These are phyloP conservation scores for Zosterops japonicus DNA, from an alignment of 2,113 vertebrate species.

Conservation along the genomic window DNA sequence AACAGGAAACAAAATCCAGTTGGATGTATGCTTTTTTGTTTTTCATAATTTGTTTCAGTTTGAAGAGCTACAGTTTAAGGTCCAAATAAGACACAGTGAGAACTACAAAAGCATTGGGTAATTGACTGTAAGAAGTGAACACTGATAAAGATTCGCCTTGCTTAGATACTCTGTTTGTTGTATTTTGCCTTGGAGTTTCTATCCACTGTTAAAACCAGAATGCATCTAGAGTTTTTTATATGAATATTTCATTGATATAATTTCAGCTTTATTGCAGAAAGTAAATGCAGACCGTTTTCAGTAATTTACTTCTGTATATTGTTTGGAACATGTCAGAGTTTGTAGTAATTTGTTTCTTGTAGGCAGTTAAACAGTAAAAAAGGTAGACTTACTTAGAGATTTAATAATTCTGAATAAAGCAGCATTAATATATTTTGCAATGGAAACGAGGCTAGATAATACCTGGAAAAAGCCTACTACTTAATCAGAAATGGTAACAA, in stretches of 20 bases:
- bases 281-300: background rate
- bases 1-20: background rate
- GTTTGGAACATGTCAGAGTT: background rate
- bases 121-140: background rate
- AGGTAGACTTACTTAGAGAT: background rate
- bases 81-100: background rate
- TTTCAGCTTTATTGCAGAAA: background rate
- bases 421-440: background rate
- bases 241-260: background rate
- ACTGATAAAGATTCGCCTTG: slow-evolving; percentile 2
- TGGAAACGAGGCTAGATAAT: background rate
- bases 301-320: background rate
- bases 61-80: background rate
- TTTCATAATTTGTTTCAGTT: background rate
- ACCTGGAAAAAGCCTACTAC: background rate
- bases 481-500: background rate
- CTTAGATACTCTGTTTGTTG: background rate
- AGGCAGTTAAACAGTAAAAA: background rate
- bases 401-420: background rate
- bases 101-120: background rate
- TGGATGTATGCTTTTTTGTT: background rate
- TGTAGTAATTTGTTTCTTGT: background rate
- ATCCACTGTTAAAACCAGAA: background rate
- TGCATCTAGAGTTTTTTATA: background rate
- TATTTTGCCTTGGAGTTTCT: background rate